Base-by-base conservation (phyloP, 2,113 vertebrate genomes). In the Ameiurus melas region DNA sequence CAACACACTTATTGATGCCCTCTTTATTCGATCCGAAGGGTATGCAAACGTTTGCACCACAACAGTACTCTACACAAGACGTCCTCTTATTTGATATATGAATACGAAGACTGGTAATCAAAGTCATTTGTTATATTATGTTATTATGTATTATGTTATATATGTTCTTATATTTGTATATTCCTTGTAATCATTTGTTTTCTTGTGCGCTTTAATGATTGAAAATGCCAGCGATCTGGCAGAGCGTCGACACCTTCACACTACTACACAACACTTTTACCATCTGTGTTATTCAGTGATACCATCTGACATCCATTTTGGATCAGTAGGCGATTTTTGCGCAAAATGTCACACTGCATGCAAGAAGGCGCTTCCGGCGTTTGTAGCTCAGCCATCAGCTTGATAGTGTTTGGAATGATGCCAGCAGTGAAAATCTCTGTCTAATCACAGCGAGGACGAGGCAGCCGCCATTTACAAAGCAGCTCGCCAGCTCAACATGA, bases 401-500 rank as follows among this genome's bases (percentile, higher is more conserved):
- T 79, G 53, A 83, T 68, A 73, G 60, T 73, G 39, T 27, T 79
- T 83, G 77, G 30, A 47, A 85, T 3, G 16, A 81, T 30, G 36
- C 51, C 80, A 83, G 66, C 57, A 75, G 33, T 57, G 81, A 57
- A 70, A 12, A 16, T 89, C 75, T 91, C 57, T 90, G 19, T 91
- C 93, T 94, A 84, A 90, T 62, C 88, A 84, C 96, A 99, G 98
- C 64, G 98, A 99, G 95, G 98, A 99, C 27, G 98, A 99, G 71
- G 98, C 98, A 0, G 97, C 97, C 1, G 96, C 96, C 0, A 97
- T 99, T 89, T 99, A 99, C 92, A 97, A 96, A 89, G 96, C 97
- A 0, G 98, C 98, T 2, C 97, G 97, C 17, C 95, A 97, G 93
- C 97, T 99, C 89, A 99, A 99, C 94, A 99, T 99, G 98, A 99